phyloP scores from a whole-genome alignment of 2,113 vertebrate genomes.

The Phocoena phocoena region DNA sequence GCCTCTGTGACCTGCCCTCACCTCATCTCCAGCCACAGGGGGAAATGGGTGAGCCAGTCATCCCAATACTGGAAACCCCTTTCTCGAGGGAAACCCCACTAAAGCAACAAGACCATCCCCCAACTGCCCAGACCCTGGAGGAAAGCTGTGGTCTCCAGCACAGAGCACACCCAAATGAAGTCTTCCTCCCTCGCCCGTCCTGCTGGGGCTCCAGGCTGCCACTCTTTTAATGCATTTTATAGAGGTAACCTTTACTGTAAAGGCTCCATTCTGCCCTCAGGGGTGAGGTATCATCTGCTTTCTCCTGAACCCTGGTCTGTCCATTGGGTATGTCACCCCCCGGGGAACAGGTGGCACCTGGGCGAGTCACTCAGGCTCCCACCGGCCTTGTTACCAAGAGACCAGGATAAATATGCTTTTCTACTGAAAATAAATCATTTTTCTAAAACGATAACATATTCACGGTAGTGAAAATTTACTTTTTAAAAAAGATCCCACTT shows the following conservation, averaged over 20 bases:
- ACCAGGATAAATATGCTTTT: constrained; percentile 35
- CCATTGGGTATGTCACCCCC: neutral
- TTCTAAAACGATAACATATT: neutral
- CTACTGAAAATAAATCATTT: constrained; percentile 54
- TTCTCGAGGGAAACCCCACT: neutral
- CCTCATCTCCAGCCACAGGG: neutral
- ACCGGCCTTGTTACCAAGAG: constrained; percentile 41
- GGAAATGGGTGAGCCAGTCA: neutral
- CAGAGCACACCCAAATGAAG: neutral
- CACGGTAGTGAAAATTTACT: neutral
- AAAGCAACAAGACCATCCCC: neutral
- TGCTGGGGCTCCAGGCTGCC: neutral
- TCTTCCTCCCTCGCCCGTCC: neutral
- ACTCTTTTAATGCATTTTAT: neutral
- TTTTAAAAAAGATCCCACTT: neutral
- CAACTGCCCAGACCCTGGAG: neutral
- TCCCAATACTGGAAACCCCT: neutral
- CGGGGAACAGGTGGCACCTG: neutral
- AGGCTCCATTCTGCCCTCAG: neutral
- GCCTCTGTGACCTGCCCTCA: neutral
- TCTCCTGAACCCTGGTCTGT: neutral
- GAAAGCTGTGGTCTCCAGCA: neutral
- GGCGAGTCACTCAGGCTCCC: constrained; percentile 3
- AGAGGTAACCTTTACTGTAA: neutral
- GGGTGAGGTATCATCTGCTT: neutral